Percentiles rank a stretch among this genome's conserved stretches.
Evolutionary conservation across 2,113 vertebrate genomes (phyloP).

Genomic region (Daubentonia madagascariensis): DNA sequence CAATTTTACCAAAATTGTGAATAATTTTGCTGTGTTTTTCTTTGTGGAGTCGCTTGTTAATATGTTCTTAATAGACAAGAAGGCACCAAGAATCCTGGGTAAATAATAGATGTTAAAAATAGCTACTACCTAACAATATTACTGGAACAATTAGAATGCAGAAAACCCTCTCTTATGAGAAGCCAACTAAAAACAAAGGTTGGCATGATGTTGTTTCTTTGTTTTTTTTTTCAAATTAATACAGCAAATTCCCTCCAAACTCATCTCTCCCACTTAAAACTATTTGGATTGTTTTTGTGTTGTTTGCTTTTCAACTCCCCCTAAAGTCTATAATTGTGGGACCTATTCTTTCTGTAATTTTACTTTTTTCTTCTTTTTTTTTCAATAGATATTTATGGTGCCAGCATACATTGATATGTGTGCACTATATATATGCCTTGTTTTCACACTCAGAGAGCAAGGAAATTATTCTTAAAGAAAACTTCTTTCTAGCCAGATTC

Average conservation of each 20-base stretch:
- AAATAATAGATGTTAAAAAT: conserved; percentile 74
- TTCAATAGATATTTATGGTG: background rate
- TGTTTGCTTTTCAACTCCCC: conserved; percentile 18
- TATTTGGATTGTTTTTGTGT: conserved; percentile 25
- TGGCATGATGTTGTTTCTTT: conserved; percentile 61
- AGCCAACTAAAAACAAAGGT: conserved; percentile 64
- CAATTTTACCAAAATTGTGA: conserved; percentile 1
- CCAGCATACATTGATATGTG: background rate
- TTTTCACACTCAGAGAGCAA: background rate
- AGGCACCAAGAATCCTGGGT: conserved; percentile 42
- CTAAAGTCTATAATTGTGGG: conserved; percentile 8
- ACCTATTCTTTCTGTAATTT: background rate
- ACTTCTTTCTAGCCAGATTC: background rate
- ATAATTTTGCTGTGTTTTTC: conserved; percentile 4
- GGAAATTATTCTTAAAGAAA: background rate
- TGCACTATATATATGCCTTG: background rate
- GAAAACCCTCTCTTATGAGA: conserved; percentile 60
- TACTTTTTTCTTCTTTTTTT: background rate
- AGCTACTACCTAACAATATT: conserved; percentile 69
- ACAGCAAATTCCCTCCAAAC: conserved; percentile 44
- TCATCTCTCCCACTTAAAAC: conserved; percentile 51
- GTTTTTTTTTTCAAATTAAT: conserved; percentile 63
- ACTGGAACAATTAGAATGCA: conserved; percentile 66
- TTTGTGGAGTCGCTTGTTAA: conserved; percentile 39
- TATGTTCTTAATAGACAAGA: conserved; percentile 59